Conservation (phyloP, 2,888 invertebrate genomes). For the Lathronympha strigana region DNA sequence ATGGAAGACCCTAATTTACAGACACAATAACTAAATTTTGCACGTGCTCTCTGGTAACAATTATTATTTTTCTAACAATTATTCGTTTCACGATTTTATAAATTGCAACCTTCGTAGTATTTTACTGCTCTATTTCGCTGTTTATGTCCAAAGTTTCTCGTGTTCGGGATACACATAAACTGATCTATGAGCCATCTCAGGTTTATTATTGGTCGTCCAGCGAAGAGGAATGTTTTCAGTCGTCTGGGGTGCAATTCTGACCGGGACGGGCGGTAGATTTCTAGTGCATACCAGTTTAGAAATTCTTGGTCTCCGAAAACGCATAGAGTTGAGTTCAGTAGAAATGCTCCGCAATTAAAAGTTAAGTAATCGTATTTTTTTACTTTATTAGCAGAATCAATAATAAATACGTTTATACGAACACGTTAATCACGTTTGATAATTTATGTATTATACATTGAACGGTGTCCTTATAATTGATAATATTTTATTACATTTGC, state of each 20-base stretch:
- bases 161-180: slow-evolving; percentile 26
- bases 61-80: background rate
- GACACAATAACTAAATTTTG: no score
- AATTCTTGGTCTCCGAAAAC: background rate
- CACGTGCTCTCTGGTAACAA: background rate
- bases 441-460: no score
- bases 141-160: slow-evolving; percentile 21
- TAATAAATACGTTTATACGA: no score
- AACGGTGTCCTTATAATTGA: no score
- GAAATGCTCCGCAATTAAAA: no score
- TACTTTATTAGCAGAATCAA: no score
- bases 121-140: slow-evolving; percentile 10
- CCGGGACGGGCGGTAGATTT: no score
- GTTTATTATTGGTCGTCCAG: slow-evolving; percentile 26
- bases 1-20: background rate
- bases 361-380: no score
- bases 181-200: slow-evolving; percentile 18
- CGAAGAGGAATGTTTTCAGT: slow-evolving; percentile 17
- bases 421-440: no score
- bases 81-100: background rate
- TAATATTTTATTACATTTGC: no score
- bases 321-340: no score
- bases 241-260: background rate
- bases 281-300: no score
- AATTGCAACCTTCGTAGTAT: slow-evolving; percentile 8